Conservation (phyloP, 2,113 vertebrate species). For the Oryzias woworae region DNA sequence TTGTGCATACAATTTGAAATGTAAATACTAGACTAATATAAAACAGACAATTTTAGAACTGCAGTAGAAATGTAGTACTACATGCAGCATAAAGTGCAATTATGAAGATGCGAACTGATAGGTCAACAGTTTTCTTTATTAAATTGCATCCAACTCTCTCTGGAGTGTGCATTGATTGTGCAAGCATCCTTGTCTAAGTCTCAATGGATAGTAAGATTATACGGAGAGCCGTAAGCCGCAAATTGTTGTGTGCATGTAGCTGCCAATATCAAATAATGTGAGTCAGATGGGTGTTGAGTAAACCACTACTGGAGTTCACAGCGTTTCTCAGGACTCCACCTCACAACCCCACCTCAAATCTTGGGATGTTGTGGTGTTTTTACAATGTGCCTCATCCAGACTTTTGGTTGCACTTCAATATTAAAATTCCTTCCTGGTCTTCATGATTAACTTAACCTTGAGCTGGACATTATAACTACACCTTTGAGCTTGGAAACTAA, state of each 20-base stretch:
- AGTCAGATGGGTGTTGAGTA: slow-evolving; percentile 73
- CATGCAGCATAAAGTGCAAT: too few relatives aligned
- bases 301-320: slow-evolving; percentile 50
- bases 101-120: too few relatives aligned
- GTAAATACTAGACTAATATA: too few relatives aligned
- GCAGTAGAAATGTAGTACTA: too few relatives aligned
- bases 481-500: slow-evolving; percentile 38
- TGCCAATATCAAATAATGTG: slow-evolving; percentile 62
- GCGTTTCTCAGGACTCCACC: slow-evolving; percentile 21
- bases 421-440: slow-evolving; percentile 48
- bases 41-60: too few relatives aligned
- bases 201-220: slow-evolving; percentile 56
- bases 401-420: slow-evolving; percentile 66
- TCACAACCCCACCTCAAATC: slow-evolving; percentile 66
- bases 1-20: too few relatives aligned
- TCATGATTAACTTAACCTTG: slow-evolving; percentile 42
- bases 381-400: slow-evolving; percentile 62
- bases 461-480: slow-evolving; percentile 52
- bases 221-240: slow-evolving; percentile 55
- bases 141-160: background rate
- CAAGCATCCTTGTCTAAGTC: slow-evolving; percentile 56
- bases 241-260: slow-evolving; percentile 55
- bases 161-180: slow-evolving; percentile 21
- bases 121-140: too few relatives aligned
- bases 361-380: slow-evolving; percentile 66